phyloP scores from a whole-genome alignment of 1,140 invertebrate genomes.

The Fragariocoptes setiger region DNA sequence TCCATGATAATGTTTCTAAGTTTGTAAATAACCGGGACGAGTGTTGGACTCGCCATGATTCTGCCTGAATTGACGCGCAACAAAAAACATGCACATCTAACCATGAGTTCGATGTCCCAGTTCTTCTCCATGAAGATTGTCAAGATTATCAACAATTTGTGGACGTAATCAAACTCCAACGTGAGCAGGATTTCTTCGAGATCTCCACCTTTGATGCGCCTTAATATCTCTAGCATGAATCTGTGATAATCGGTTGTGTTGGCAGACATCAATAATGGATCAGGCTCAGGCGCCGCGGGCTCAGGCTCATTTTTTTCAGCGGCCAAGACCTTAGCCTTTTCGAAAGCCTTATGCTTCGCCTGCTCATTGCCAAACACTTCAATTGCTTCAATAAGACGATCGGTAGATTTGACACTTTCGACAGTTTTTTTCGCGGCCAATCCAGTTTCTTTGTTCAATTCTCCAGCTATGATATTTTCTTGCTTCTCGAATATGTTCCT shows the following conservation, averaged over 20 bases:
- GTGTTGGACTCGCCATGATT: conserved; percentile 4
- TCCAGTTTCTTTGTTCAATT: conserved; percentile 29
- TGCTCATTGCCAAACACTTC: conserved; percentile 32
- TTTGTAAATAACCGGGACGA: conserved; percentile 4
- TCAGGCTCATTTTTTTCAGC: conserved; percentile 12
- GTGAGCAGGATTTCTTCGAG: conserved; percentile 57
- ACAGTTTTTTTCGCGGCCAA: conserved; percentile 61
- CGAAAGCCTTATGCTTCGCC: conserved; percentile 14
- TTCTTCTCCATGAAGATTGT: conserved; percentile 29
- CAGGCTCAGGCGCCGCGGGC: conserved; percentile 18
- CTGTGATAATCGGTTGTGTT: conserved; percentile 33
- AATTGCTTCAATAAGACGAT: conserved; percentile 55
- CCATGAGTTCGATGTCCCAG: conserved; percentile 36
- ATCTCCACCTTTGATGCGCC: conserved; percentile 40
- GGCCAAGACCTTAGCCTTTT: conserved; percentile 12
- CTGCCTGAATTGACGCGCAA: conserved; percentile 8
- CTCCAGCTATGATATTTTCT: conserved; percentile 16
- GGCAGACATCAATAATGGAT: conserved; percentile 40
- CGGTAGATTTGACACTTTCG: conserved; percentile 64
- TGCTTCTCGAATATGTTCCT: conserved; percentile 3
- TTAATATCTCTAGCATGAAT: conserved; percentile 44
- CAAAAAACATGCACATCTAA: conserved; percentile 39
- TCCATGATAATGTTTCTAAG: background rate
- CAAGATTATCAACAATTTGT: conserved; percentile 38
- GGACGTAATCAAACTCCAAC: conserved; percentile 45